Evolutionary conservation across 1,140 invertebrate genomes (phyloP).

Genomic region (Paraescarpia echinospica): DNA sequence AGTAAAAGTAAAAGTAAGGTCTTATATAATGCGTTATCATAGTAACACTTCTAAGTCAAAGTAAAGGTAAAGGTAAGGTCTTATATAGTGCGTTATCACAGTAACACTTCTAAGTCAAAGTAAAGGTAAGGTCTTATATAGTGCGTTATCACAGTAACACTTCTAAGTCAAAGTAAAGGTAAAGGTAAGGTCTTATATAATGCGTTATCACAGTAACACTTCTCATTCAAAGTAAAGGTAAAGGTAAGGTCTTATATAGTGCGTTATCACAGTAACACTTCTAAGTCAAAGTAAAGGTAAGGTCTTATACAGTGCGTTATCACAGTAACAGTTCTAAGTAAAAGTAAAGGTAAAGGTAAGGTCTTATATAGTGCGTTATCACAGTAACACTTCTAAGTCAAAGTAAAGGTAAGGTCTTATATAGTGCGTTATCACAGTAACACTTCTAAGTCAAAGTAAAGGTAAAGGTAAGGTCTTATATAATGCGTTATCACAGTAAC

Average conservation of each 20-base stretch:
- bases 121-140: no score
- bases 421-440: background rate
- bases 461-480: no score
- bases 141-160: background rate
- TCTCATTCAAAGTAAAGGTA: background rate
- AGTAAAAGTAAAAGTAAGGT: background rate
- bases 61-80: no score
- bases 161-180: background rate
- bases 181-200: no score
- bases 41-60: background rate
- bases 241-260: no score
- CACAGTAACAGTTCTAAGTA: background rate
- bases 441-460: background rate
- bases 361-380: no score
- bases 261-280: background rate
- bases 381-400: background rate
- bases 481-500: background rate
- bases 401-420: no score
- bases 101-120: background rate
- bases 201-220: background rate
- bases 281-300: background rate
- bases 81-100: no score
- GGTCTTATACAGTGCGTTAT: no score
- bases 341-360: background rate
- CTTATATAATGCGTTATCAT: no score